These are phyloP conservation scores for Sciurus vulgaris DNA, from an alignment of 2,797 vertebrate species.

Conservation along the genomic window DNA sequence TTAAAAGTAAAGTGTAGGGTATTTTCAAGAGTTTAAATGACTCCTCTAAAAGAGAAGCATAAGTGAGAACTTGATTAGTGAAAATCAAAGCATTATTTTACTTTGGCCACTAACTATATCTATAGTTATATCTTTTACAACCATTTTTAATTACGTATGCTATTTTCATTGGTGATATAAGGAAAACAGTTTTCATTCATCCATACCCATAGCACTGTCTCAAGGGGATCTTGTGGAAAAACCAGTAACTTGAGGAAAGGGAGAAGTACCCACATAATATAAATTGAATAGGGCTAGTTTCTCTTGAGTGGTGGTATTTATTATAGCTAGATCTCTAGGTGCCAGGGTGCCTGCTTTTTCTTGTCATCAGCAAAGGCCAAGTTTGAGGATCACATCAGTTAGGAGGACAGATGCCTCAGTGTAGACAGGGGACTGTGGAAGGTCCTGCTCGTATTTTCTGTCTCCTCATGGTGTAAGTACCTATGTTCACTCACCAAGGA, in stretches of 20 bases:
- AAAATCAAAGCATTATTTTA: conserved; percentile 18
- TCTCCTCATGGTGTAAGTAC: neutral
- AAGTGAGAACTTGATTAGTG: neutral
- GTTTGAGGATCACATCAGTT: neutral
- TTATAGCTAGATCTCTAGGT: neutral
- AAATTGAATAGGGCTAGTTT: neutral
- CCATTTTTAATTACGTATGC: neutral
- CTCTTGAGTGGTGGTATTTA: neutral
- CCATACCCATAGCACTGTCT: neutral
- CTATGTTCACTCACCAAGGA: neutral
- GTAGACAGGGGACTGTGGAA: too few species aligned
- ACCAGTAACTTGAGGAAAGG: neutral
- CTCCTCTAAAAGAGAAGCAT: neutral
- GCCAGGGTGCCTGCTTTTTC: neutral
- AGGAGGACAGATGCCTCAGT: neutral
- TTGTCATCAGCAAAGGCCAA: neutral
- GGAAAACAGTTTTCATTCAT: neutral
- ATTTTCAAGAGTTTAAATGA: neutral
- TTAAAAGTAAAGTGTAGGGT: neutral
- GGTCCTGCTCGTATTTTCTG: neutral
- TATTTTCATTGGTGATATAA: neutral
- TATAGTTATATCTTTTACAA: neutral
- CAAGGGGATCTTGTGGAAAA: neutral
- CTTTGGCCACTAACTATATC: neutral
- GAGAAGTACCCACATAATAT: neutral